A percentile compares a stretch with the other conserved stretches of the same genome.
Evolutionary conservation across 37 sponge, comb jelly and placozoan species (phyloP).

Genomic region (Dysidea cf. avara): DNA sequence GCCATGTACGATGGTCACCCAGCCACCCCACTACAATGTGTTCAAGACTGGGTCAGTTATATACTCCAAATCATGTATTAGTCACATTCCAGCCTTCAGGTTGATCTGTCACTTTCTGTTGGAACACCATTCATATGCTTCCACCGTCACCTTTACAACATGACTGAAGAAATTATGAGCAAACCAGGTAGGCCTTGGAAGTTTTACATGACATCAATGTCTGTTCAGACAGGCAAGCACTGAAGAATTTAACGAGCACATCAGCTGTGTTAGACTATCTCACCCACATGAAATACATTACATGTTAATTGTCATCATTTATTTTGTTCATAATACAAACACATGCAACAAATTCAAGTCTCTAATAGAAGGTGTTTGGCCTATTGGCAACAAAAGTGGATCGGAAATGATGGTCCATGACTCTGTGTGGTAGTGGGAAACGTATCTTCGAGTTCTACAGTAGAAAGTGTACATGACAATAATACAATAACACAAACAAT

Average conservation of each 20-base stretch:
- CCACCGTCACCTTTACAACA: conserved; percentile 90
- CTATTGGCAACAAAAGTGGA: conserved; percentile 79
- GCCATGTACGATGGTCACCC: conserved; percentile 77
- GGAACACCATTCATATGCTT: conserved; percentile 76
- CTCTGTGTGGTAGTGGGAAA: conserved; percentile 96
- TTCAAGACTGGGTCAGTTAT: conserved; percentile 74
- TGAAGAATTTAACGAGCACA: conserved; percentile 77
- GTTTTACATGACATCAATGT: neutral
- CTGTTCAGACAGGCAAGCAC: conserved; percentile 46
- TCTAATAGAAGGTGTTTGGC: conserved; percentile 83
- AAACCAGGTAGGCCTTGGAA: conserved; percentile 49
- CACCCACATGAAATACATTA: conserved; percentile 4
- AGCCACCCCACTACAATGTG: conserved; percentile 70
- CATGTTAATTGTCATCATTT: neutral
- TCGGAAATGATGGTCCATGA: conserved; percentile 76
- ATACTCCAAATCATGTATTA: neutral
- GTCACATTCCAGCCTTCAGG: neutral
- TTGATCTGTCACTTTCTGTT: conserved; percentile 52
- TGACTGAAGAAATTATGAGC: conserved; percentile 71
- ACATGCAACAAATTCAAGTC: conserved; percentile 16
- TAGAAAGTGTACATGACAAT: neutral
- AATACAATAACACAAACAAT: neutral
- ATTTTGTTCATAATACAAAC: neutral
- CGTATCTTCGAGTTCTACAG: conserved; percentile 81
- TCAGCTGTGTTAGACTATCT: conserved; percentile 88